A percentile compares a stretch with the other conserved stretches of the same genome.
Evolutionary conservation across 2,797 vertebrate species (phyloP).

Genomic region (Bovichtus diacanthus): DNA sequence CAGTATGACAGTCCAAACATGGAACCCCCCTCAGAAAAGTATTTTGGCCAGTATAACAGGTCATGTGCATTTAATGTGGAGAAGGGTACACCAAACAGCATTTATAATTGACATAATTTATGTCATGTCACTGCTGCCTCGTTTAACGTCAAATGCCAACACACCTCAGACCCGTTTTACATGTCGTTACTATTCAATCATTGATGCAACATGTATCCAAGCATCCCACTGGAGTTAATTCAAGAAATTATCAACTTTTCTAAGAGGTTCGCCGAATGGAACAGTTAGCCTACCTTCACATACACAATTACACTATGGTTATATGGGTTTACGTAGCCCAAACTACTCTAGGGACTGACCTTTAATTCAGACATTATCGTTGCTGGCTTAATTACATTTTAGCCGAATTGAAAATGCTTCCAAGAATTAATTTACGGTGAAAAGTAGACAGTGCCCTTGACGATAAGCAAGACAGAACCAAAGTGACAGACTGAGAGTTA

Average conservation of each 20-base stretch:
- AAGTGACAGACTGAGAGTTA: constrained; percentile 38
- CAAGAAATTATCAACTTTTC: not conserved
- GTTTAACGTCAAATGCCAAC: not conserved
- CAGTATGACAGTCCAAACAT: constrained; percentile 16
- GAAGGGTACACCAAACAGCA: not conserved
- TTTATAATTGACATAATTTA: not conserved
- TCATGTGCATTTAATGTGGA: not conserved
- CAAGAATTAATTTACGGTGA: not conserved
- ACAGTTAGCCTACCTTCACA: constrained; percentile 35
- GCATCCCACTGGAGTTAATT: not conserved
- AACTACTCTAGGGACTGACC: not conserved
- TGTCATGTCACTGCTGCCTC: not conserved
- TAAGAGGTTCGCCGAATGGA: not conserved
- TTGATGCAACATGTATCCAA: not conserved
- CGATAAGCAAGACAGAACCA: not conserved
- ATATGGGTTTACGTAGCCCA: not conserved
- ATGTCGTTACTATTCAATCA: not conserved
- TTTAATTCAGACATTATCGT: not conserved
- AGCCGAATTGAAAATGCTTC: not conserved
- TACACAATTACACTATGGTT: not conserved
- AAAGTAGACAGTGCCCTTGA: not conserved
- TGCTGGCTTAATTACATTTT: not conserved
- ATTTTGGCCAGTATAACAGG: not conserved
- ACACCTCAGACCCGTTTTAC: not conserved
- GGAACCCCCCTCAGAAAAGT: not conserved